Conservation (phyloP, 1,140 invertebrate genomes). For the Leptopilina boulardi region DNA sequence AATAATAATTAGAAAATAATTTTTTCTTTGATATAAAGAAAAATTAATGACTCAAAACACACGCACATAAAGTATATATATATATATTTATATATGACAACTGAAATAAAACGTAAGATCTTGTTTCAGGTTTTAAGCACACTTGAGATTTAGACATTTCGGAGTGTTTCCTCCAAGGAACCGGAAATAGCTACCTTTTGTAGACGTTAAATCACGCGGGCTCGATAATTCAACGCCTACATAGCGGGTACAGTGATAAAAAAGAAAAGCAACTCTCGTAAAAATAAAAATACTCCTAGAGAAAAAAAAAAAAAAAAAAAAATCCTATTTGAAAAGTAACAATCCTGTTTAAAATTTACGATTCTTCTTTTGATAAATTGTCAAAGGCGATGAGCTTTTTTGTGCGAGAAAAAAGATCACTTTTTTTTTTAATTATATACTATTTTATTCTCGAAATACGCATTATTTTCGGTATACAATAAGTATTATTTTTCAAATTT, state of each 20-base stretch:
- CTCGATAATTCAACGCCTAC: slow-evolving; percentile 49
- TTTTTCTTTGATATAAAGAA: too few relatives aligned
- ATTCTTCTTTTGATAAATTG: background rate
- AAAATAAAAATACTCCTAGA: slow-evolving; percentile 37
- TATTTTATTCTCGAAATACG: too few relatives aligned
- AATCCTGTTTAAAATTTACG: background rate
- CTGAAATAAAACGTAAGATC: slow-evolving; percentile 17
- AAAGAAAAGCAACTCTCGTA: slow-evolving; percentile 50
- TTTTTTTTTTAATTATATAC: too few relatives aligned
- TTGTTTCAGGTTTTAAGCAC: background rate
- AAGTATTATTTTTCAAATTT: too few relatives aligned
- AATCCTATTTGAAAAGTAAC: background rate
- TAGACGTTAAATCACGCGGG: slow-evolving; percentile 49
- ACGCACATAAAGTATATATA: background rate
- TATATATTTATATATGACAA: background rate
- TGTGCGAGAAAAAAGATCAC: too few relatives aligned
- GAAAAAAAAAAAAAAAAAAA: background rate
- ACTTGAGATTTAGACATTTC: slow-evolving; percentile 7
- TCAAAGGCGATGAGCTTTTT: too few relatives aligned
- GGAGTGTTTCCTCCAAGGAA: slow-evolving; percentile 33
- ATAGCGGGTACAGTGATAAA: slow-evolving; percentile 35
- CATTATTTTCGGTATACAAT: too few relatives aligned
- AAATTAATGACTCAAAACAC: slow-evolving; percentile 20
- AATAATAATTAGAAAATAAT: too few relatives aligned
- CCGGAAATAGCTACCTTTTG: slow-evolving; percentile 48